Conservation (phyloP, 2,797 vertebrate species). For the Mionectes olivaceus region DNA sequence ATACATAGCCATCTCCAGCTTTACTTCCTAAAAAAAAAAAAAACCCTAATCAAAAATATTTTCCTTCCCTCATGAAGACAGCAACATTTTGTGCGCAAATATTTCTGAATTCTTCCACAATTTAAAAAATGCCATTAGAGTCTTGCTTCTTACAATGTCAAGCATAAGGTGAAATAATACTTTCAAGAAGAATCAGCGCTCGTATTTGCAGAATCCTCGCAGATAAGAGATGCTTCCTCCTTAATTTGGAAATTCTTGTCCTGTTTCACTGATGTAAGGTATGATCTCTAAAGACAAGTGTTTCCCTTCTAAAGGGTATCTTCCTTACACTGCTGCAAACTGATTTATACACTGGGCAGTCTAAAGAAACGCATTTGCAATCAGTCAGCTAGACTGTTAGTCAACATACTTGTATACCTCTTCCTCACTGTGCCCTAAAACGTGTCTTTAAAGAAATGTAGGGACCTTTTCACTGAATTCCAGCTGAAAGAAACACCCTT, state of each 20-base stretch:
- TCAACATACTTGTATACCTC: not conserved
- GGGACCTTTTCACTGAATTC: not conserved
- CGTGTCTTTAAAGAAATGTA: not conserved
- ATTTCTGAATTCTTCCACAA: not conserved
- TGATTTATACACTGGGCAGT: not conserved
- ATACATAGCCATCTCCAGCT: not conserved
- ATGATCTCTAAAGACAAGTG: not conserved
- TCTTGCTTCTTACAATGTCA: not conserved
- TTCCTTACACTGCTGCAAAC: not conserved
- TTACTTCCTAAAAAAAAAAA: not conserved
- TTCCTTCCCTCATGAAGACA: not conserved
- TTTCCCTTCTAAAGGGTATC: not conserved
- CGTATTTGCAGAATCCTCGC: not conserved
- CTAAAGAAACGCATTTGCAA: not conserved
- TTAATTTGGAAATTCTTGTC: not conserved
- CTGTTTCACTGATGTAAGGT: not conserved
- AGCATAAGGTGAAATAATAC: not conserved
- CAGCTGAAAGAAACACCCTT: not conserved
- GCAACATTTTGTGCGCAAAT: not conserved
- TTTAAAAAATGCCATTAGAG: not conserved
- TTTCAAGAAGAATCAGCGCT: not conserved
- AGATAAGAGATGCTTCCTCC: not conserved
- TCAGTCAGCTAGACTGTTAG: not conserved
- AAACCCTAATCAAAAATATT: not conserved
- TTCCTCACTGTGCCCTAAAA: not conserved